Evolutionary conservation across 1,140 invertebrate genomes (phyloP).

Genomic region (Drosophila sp.): DNA sequence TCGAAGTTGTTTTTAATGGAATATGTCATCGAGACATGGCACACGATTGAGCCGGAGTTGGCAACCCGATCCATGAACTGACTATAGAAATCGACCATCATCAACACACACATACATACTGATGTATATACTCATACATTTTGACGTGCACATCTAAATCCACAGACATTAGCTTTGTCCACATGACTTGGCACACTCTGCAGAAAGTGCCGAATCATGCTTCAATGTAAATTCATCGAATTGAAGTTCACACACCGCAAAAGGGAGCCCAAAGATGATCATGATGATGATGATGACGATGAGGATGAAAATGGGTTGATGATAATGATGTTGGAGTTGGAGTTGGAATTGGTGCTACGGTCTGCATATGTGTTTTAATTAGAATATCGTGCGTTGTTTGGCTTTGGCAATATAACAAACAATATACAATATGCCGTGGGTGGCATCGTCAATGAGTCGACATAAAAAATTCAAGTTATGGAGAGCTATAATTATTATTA

Average conservation of each 20-base stretch:
- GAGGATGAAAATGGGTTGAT: conserved; percentile 20
- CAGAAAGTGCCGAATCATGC: conserved; percentile 65
- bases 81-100: conserved; percentile 46
- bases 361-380: conserved; percentile 76
- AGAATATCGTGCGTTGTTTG: conserved; percentile 82
- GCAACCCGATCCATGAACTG: conserved; percentile 64
- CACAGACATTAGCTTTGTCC: conserved; percentile 75
- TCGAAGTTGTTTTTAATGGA: conserved; percentile 62
- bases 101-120: conserved; percentile 9
- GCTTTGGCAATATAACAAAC: conserved; percentile 81
- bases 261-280: conserved; percentile 40
- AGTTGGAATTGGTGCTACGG: conserved; percentile 17
- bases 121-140: neutral
- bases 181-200: conserved; percentile 58
- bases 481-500: conserved; percentile 68
- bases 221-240: conserved; percentile 75
- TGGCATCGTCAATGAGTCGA: conserved; percentile 68
- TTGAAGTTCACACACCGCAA: conserved; percentile 54
- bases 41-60: conserved; percentile 28
- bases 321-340: conserved; percentile 26
- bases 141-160: conserved; percentile 45
- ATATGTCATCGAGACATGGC: conserved; percentile 69
- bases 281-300: conserved; percentile 35
- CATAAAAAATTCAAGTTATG: conserved; percentile 55
- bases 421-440: conserved; percentile 68